Evolutionary conservation across 2,113 vertebrate genomes (phyloP), one percentile per base, ranked within the genome.

Genomic region (Maccullochella peelii): DNA sequence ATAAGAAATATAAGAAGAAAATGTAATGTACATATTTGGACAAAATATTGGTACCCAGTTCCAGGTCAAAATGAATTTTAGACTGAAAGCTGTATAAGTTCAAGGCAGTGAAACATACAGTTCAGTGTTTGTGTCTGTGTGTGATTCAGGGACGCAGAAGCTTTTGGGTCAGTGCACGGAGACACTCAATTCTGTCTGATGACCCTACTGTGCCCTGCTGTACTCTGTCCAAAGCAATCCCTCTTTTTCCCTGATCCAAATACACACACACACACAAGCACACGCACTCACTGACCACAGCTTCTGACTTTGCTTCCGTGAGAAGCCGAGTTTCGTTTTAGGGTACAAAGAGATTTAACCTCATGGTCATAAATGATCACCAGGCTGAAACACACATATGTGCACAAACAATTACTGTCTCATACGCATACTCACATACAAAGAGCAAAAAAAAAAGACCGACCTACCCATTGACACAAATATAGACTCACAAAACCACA

Each of bases 311-410:
- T 49, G 73, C 77, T 85, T 88, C 67, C 82, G 77, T 93, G 92
- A 85, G 70, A 88, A 91, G 79, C 55, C 23, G 71, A 20, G 76
- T 79, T 73, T 77, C 16, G 49, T 91, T 80, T 88, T 58, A 87
- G 71, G 49, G 47, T 73, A 79, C 69, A 30, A 80, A 49, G 25
- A 83, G 62, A 79, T 84, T 85, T 78, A 79, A 77, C 71, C 85
- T 58, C 84, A 85, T 88, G 85, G 47, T 88, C 76, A 89, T 88
- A 86, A 87, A 4, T 33, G 81, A 77, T 92, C 90, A 88, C 65
- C 57, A 66, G 69, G 76, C 70, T 78, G 47, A 76, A 68, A 74
- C 44, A 57, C 61, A 38, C 30, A 77, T 49, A 73, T 40, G 18
- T 44, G 58, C 66, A 59, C 80, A 74, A 38, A 77, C 66, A 79